phyloP scores from a whole-genome alignment of 2,888 invertebrate species.

The Ischnura elegans region DNA sequence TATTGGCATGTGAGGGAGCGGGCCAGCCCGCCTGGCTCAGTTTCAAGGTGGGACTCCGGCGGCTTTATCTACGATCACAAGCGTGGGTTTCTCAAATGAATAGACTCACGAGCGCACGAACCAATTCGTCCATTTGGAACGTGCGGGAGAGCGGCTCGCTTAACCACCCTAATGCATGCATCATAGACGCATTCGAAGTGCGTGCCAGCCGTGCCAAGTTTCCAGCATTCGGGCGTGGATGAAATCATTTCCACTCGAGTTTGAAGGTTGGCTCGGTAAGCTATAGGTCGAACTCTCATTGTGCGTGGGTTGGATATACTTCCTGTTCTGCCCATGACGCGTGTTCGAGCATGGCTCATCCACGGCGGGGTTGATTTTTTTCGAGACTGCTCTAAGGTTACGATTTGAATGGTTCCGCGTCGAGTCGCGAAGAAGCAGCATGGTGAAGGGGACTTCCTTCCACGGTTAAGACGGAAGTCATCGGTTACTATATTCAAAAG shows the following conservation, averaged over 20 bases:
- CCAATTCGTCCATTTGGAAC: background rate
- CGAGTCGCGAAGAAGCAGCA: too few relatives aligned
- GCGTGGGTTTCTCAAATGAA: background rate
- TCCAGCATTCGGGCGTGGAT: background rate
- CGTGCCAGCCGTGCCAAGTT: background rate
- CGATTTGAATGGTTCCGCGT: too few relatives aligned
- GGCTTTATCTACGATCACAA: background rate
- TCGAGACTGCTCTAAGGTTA: too few relatives aligned
- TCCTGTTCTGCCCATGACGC: too few relatives aligned
- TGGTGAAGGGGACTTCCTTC: too few relatives aligned
- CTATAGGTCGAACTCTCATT: too few relatives aligned
- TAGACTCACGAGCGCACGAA: background rate
- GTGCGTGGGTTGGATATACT: background rate
- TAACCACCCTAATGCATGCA: too few relatives aligned
- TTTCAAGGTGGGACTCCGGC: background rate
- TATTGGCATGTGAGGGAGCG: background rate
- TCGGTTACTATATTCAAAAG: too few relatives aligned
- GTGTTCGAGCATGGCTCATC: too few relatives aligned
- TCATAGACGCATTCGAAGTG: background rate
- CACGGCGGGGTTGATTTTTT: too few relatives aligned
- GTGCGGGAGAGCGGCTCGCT: too few relatives aligned
- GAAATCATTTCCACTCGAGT: conserved; percentile 1
- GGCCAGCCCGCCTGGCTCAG: background rate
- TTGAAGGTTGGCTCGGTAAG: background rate
- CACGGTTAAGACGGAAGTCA: too few relatives aligned